A percentile compares a stretch with the other conserved stretches of the same genome.
phyloP scores from a whole-genome alignment of 2,797 vertebrate genomes.

The Lycodopsis pacificus region DNA sequence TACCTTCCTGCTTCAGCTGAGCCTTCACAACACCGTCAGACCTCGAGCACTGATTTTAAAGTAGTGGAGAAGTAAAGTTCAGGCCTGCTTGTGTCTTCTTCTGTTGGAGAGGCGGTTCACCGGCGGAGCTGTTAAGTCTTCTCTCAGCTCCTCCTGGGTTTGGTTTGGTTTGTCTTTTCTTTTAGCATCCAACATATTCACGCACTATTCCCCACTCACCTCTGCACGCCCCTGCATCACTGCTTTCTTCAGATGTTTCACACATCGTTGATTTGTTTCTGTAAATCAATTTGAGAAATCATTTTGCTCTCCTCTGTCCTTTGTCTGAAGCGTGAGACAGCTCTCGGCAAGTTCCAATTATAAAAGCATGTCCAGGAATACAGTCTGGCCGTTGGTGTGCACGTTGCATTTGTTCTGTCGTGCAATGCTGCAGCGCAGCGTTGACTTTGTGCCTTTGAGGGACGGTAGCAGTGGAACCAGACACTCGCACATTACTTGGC shows the following conservation, averaged over 20 bases:
- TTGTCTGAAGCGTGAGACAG: neutral
- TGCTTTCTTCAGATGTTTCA: neutral
- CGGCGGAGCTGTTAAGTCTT: neutral
- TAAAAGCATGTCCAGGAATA: slow-evolving; percentile 15
- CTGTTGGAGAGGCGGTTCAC: too few relatives aligned
- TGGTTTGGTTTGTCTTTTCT: neutral
- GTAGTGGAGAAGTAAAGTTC: too few relatives aligned
- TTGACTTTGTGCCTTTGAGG: slow-evolving; percentile 53
- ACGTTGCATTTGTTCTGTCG: slow-evolving; percentile 25
- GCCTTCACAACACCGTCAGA: too few relatives aligned
- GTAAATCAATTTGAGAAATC: neutral
- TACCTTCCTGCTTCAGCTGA: too few relatives aligned
- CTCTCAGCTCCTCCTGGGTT: neutral
- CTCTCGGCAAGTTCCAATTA: slow-evolving; percentile 8
- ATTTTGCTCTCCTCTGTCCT: neutral
- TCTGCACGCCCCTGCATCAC: neutral
- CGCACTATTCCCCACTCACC: neutral
- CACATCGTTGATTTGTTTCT: neutral
- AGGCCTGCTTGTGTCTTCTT: too few relatives aligned
- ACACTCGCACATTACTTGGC: slow-evolving; percentile 66
- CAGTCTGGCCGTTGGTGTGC: neutral
- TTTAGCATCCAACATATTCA: neutral
- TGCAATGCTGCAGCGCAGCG: slow-evolving; percentile 21
- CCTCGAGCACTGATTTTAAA: too few relatives aligned
- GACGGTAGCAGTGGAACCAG: slow-evolving; percentile 44